phyloP scores from a whole-genome alignment of 2,888 invertebrate species.

The Hypena proboscidalis region DNA sequence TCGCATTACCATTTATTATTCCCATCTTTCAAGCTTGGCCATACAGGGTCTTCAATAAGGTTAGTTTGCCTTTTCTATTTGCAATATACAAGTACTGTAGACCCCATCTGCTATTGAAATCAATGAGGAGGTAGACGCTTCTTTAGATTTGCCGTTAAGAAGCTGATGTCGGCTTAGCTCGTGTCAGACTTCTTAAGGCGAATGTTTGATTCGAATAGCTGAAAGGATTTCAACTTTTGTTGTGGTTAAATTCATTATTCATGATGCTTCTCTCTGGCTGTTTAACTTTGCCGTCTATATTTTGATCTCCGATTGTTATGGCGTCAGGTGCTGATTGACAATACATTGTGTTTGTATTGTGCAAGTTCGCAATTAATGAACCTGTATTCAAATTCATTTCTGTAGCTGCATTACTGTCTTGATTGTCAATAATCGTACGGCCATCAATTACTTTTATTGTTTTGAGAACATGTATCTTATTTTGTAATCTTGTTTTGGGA shows the following conservation, averaged over 20 bases:
- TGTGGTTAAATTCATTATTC: too few species aligned
- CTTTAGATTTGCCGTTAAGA: slow-evolving; percentile 44
- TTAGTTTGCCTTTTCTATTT: slow-evolving; percentile 20
- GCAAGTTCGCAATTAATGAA: not conserved
- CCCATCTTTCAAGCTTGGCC: slow-evolving; percentile 13
- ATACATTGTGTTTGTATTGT: too few species aligned
- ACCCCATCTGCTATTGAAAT: slow-evolving; percentile 50
- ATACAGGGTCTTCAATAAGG: slow-evolving; percentile 23
- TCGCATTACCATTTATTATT: slow-evolving; percentile 3
- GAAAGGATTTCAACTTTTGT: slow-evolving; percentile 6
- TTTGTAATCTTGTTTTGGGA: not conserved
- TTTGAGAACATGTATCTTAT: not conserved
- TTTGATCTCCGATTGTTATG: too few species aligned
- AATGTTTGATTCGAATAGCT: slow-evolving; percentile 30
- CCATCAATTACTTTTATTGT: slow-evolving; percentile 5
- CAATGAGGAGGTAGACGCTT: slow-evolving; percentile 47
- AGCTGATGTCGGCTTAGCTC: slow-evolving; percentile 1
- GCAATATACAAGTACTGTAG: slow-evolving; percentile 37
- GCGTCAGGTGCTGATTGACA: too few species aligned
- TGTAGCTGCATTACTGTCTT: not conserved
- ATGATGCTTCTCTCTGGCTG: too few species aligned
- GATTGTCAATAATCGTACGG: not conserved
- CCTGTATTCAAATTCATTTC: not conserved
- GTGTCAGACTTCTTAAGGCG: slow-evolving; percentile 24
- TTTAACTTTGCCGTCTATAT: too few species aligned